Evolutionary conservation across 2,797 vertebrate genomes (phyloP), one percentile per base, ranked within the genome.

Genomic region (Lepus townsendii): DNA sequence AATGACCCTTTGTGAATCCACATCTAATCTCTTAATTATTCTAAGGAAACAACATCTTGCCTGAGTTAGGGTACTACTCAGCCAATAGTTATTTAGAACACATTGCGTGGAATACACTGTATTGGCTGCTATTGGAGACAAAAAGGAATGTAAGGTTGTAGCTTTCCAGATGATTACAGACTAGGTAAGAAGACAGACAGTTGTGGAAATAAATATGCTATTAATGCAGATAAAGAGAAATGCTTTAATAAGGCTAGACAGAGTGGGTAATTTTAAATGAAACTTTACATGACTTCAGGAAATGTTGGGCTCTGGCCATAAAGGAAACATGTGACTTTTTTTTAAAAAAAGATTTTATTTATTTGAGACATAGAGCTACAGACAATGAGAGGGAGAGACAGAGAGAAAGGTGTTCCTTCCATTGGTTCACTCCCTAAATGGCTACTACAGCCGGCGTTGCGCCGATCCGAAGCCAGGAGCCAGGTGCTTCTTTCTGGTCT

Each of bases 1-100:
- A n/a, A 54, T 27, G 11, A 27, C 69, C 47, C 17, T 90, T 95
- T n/a, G 83, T 19, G 54, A 86, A 76, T 69, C 63, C 83, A 76
- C 12, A 32, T 95, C 95, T 88, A 92, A 87, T 86, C 19, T 93
- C 57, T 91, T 86, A 80, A 77, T 82, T 88, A 90, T 86, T 86
- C 54, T 85, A 76, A 52, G 75, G 19, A 69, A 96, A 54, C 50
- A 66, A 52, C 35, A 42, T 79, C 52, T 66, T 83, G n/a, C 52
- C 35, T 72, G 71, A 47, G 42, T 84, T 75, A 68, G n/a, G 66
- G 65, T 86, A 88, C 30, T 0, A 38, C 42, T 69, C 19, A 83
- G 66, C 5, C 85, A 80, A 83, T 30, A 73, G 38, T 83, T 72
- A 79, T 83, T 96, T 80, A 86, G 32, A 63, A 79, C 14, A 80